Base-by-base conservation (phyloP, 2,888 invertebrate genomes). In the Nomada ruficornis region DNA sequence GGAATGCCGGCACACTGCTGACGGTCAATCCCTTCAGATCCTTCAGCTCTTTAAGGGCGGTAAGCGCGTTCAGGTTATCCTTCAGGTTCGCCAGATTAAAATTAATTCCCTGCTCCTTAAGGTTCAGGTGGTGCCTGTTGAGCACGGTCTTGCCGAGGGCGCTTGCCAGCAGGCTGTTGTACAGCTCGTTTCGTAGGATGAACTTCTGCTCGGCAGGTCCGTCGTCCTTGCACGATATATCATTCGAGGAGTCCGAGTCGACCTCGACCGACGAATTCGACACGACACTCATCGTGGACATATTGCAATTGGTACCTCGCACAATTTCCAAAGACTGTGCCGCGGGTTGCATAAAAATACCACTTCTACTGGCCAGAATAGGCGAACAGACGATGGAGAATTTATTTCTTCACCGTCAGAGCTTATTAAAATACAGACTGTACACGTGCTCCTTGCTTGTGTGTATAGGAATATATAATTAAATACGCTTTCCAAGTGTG, bases 161-260 rank as follows among this genome's bases (percentile, higher is more conserved):
- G 91, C 95, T 97, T 15, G 97, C 97, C 91, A 97, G 94, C 83
- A 97, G 95, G 90, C 96, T 97, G 94, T 97, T 97, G 92, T 97
- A 97, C 89, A 97, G 94, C 91, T 97, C 97, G 75, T 97, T 96
- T 13, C 97, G 97, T 83, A 97, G 94, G 70, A 97, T 93, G 89
- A 96, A 96, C 20, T 93, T 94, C 70, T 92, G 91, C 63, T 93
- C 93, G 80, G 82, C 85, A 23, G 86, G 84, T 42, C 72, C 83
- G 1, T 91, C 92, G 77, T 92, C 91, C 81, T 92, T 93, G 87
- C 89, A 89, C 81, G 91, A 92, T 63, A 86, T 83, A 79, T 93
- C 93, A 87, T 91, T 92, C 82, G 94, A 93, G 63, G 93, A 92
- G 83, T 93, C 94, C 86, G 93, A 93, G 86, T 94, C 94, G 84